Percentiles rank a stretch among this genome's conserved stretches.
phyloP scores from a whole-genome alignment of 2,797 vertebrate species.

The Aulostomus chinensis region DNA sequence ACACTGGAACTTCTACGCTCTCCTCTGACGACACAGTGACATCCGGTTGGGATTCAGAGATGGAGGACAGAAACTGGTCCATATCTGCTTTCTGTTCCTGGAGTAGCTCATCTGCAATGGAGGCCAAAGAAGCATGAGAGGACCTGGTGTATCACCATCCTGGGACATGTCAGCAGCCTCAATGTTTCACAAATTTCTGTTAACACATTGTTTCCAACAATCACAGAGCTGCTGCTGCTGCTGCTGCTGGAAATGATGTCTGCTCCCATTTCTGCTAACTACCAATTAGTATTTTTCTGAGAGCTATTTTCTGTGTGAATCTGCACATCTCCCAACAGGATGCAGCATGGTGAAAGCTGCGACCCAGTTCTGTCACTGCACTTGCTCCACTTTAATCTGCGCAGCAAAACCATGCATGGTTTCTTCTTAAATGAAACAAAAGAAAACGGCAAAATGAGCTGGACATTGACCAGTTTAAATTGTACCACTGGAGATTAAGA shows the following conservation, averaged over 20 bases:
- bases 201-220: slow-evolving; percentile 7
- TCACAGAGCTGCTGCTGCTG: slow-evolving; percentile 14
- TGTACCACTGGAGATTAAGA: slow-evolving; percentile 10
- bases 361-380: slow-evolving; percentile 76
- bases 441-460: slow-evolving; percentile 16
- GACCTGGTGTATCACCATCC: no score
- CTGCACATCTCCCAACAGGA: slow-evolving; percentile 62
- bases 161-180: slow-evolving; percentile 1
- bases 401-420: slow-evolving; percentile 14
- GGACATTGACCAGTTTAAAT: slow-evolving; percentile 5
- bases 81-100: slow-evolving; percentile 93
- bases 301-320: slow-evolving; percentile 54
- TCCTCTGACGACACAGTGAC: slow-evolving; percentile 92
- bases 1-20: slow-evolving; percentile 83
- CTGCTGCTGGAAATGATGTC: slow-evolving; percentile 21
- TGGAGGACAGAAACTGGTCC: slow-evolving; percentile 94
- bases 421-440: slow-evolving; percentile 21
- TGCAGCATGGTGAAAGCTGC: slow-evolving; percentile 37
- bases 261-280: slow-evolving; percentile 50
- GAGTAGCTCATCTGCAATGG: slow-evolving; percentile 87
- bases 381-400: slow-evolving; percentile 47
- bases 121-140: not conserved
- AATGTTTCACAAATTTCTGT: slow-evolving; percentile 23
- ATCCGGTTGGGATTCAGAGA: slow-evolving; percentile 91
- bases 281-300: slow-evolving; percentile 62